Evolutionary conservation across 2,888 invertebrate genomes (phyloP).

Genomic region (Listrodromus nycthemerus): DNA sequence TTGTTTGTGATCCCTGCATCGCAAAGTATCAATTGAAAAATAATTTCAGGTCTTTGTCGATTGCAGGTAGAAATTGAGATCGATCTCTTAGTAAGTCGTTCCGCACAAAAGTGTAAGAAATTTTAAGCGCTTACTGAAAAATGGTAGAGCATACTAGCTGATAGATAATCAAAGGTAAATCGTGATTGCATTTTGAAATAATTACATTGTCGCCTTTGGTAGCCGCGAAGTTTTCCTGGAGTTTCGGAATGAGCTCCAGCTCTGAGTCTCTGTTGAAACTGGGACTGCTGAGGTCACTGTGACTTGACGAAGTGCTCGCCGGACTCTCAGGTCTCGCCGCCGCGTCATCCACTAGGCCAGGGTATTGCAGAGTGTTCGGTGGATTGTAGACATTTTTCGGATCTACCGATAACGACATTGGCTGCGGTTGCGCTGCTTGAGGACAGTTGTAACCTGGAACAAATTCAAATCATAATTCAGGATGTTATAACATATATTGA

Average conservation of each 20-base stretch:
- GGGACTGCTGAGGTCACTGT: conserved; percentile 89
- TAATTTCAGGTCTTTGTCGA: not conserved
- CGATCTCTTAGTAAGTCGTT: not conserved
- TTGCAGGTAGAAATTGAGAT: not conserved
- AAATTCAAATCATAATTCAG: not conserved
- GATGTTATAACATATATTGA: not conserved
- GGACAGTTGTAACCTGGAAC: conserved; percentile 83
- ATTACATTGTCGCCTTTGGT: conserved; percentile 59
- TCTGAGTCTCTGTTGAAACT: conserved; percentile 90
- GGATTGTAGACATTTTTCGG: conserved; percentile 93
- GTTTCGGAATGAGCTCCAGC: conserved; percentile 87
- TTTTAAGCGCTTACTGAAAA: conserved; percentile 24
- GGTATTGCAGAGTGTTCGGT: conserved; percentile 95
- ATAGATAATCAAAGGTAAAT: conserved; percentile 31
- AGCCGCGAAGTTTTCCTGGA: conserved; percentile 77
- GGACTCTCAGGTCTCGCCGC: conserved; percentile 88
- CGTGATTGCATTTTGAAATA: conserved; percentile 18
- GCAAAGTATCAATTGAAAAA: not conserved
- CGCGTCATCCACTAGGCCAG: conserved; percentile 87
- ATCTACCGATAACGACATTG: conserved; percentile 89
- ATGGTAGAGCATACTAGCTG: conserved; percentile 13
- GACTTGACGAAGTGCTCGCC: conserved; percentile 90
- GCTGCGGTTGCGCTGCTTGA: conserved; percentile 85
- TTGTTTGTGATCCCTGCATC: not conserved
- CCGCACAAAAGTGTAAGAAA: not conserved